Conservation (phyloP, 2,888 invertebrate genomes). For the Odontocolon sp. region DNA sequence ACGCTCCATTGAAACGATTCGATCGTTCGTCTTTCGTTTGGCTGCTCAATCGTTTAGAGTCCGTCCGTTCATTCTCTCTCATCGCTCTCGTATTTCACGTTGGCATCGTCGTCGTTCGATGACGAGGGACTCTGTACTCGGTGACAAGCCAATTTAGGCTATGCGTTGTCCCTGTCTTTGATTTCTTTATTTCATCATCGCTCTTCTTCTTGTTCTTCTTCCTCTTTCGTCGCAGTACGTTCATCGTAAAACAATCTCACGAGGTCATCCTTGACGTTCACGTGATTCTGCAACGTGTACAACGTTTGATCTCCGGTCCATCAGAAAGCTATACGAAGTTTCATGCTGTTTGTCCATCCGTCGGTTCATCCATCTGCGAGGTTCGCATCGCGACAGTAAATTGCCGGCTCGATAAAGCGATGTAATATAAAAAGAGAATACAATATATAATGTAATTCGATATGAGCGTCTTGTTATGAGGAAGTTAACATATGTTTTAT, state of each 20-base stretch:
- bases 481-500: too few relatives aligned
- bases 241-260: conserved; percentile 41
- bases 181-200: conserved; percentile 50
- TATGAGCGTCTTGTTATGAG: too few relatives aligned
- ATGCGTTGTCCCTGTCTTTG: conserved; percentile 35
- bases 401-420: not conserved
- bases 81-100: conserved; percentile 24
- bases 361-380: not conserved
- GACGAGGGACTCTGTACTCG: conserved; percentile 44
- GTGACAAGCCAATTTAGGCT: conserved; percentile 47
- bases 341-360: not conserved
- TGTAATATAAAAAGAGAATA: not conserved
- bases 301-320: not conserved
- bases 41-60: not conserved
- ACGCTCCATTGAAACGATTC: conserved; percentile 4
- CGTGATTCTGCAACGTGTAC: not conserved
- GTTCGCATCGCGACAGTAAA: not conserved
- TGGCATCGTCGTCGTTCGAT: conserved; percentile 45
- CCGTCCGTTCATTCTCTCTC: conserved; percentile 8
- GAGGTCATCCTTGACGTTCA: conserved; percentile 11
- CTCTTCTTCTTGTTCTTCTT: too few relatives aligned
- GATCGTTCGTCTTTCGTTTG: conserved; percentile 51
- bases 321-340: not conserved
- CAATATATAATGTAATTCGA: too few relatives aligned
- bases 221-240: not conserved